Evolutionary conservation across 2,888 invertebrate species (phyloP).

Genomic region (Thereva unica): DNA sequence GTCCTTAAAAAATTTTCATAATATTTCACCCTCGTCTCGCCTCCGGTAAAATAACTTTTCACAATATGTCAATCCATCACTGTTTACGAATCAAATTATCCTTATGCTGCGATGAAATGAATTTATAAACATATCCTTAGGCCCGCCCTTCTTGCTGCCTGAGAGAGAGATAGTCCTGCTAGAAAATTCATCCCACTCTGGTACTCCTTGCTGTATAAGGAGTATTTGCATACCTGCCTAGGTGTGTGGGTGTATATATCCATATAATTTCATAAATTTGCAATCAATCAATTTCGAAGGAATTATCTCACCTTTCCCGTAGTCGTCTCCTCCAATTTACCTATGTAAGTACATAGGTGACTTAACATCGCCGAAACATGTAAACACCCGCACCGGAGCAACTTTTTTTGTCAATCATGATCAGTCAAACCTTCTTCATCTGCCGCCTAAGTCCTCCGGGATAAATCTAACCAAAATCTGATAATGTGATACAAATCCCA

Average conservation of each 20-base stretch:
- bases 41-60: too few relatives aligned
- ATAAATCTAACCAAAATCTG: conserved; percentile 5
- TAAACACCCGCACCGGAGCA: not conserved
- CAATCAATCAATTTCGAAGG: conserved; percentile 24
- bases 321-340: not conserved
- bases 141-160: too few relatives aligned
- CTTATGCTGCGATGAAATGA: too few relatives aligned
- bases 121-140: too few relatives aligned
- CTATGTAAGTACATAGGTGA: not conserved
- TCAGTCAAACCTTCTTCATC: conserved; percentile 21
- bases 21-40: too few relatives aligned
- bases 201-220: not conserved
- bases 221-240: not conserved
- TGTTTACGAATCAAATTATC: too few relatives aligned
- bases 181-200: not conserved
- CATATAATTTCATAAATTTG: conserved; percentile 17
- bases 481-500: conserved; percentile 13
- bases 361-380: conserved; percentile 2
- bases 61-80: too few relatives aligned
- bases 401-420: conserved; percentile 20
- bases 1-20: too few relatives aligned
- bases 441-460: not conserved
- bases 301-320: conserved; percentile 9
- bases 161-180: too few relatives aligned
- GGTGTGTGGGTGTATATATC: too few relatives aligned